Evolutionary conservation across 2,888 invertebrate genomes (phyloP), one percentile per base, ranked within the genome.

Genomic region (Drosophila greeni): DNA sequence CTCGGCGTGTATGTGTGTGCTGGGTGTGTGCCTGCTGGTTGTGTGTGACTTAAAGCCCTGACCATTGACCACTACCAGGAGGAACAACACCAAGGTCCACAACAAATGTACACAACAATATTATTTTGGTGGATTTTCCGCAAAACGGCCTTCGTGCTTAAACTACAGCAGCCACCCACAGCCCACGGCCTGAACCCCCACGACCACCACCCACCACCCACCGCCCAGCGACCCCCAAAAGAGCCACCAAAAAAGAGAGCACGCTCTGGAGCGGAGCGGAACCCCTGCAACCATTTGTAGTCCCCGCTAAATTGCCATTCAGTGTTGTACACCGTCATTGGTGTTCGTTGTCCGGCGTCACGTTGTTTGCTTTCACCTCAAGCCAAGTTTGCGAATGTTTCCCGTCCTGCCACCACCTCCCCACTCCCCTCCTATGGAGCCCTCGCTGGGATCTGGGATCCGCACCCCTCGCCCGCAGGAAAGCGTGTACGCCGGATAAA

Each of bases 301-400:
- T 66, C 58, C 70, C 52, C 52, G 58, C 77, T 76, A 84, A 79
- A 79, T 82, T 76, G 79, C 76, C 76, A 79, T 57, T 68, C 79
- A 80, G 74, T 84, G 83, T 82, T 75, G 62, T 72, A 65, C 65
- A 70, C 60, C 60, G 79, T 59, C 69, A 64, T 72, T 76, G 82
- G 72, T 66, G 72, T 55, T 53, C 55, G 55, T 66, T 72, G 73
- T 72, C 54, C 80, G 84, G 77, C 84, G 84, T 84, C 82, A 76
- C 74, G 76, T 82, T 79, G 81, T 79, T 79, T 79, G 84, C 83
- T 72, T 72, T 82, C 72, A 79, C 79, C 79, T 79, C 81, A 82
- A 79, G 85, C 83, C 68, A 76, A 82, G 72, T 66, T 72, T 62
- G 74, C 74, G 72, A 82, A 79, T 76, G 69, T 80, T 76, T 70